Percentiles rank a stretch among this genome's conserved stretches.
These are phyloP conservation scores for Denticeps clupeoides DNA, from an alignment of 2,797 vertebrate species.

Conservation along the genomic window DNA sequence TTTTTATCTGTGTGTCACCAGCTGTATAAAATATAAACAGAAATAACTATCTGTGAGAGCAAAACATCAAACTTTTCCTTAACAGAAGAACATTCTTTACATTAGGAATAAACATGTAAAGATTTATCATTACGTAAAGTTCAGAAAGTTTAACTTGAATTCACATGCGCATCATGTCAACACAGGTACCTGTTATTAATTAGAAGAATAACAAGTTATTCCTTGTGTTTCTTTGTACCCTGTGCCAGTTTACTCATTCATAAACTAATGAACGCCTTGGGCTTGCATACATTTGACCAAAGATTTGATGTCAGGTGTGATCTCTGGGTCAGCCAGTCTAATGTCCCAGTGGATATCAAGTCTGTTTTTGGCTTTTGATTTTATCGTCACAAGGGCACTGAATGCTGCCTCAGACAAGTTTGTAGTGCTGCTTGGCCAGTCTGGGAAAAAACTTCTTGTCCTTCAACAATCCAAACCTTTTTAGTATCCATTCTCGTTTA, in stretches of 20 bases:
- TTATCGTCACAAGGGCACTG: constrained; percentile 6
- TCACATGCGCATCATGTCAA: too few relatives aligned
- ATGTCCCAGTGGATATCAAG: constrained; percentile 7
- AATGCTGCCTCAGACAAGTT: constrained; percentile 5
- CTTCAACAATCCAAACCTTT: constrained; percentile 15
- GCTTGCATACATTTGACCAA: constrained; percentile 4
- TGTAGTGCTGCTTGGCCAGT: neutral
- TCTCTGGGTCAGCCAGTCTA: constrained; percentile 6
- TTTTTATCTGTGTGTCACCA: neutral
- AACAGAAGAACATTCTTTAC: neutral
- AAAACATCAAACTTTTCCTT: neutral
- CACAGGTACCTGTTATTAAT: too few relatives aligned
- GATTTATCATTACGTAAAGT: too few relatives aligned
- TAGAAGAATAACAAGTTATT: too few relatives aligned
- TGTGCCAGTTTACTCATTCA: neutral
- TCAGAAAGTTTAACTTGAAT: too few relatives aligned
- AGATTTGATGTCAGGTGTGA: constrained; percentile 6
- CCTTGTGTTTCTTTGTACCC: too few relatives aligned
- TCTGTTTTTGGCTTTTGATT: constrained; percentile 2
- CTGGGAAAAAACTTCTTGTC: neutral
- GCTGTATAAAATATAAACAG: neutral
- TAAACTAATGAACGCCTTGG: neutral
- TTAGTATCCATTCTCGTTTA: neutral
- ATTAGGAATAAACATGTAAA: neutral
- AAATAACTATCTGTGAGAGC: neutral